Conservation (phyloP, 2,888 invertebrate species). For the Augochlorella aurata region DNA sequence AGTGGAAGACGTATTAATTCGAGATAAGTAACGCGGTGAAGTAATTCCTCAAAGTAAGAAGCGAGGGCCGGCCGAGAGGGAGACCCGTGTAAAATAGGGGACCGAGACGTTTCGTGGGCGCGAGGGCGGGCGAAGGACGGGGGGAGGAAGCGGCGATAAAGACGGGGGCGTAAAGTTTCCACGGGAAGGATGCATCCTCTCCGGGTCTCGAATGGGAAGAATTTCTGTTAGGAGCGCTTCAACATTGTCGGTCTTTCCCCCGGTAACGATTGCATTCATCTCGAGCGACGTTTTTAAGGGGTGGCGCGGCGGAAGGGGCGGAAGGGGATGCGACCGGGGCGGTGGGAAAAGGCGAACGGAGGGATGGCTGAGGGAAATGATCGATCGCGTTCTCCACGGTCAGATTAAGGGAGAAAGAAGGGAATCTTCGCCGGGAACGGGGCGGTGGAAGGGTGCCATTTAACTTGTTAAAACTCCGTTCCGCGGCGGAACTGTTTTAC, state of each 20-base stretch:
- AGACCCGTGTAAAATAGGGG: not conserved
- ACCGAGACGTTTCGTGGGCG: conserved; percentile 3
- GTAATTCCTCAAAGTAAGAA: conserved; percentile 44
- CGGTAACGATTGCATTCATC: conserved; percentile 46
- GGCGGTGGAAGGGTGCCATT: conserved; percentile 31
- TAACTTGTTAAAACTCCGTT: conserved; percentile 52
- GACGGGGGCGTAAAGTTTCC: conserved; percentile 49
- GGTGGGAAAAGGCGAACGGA: conserved; percentile 48
- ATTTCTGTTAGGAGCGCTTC: conserved; percentile 49
- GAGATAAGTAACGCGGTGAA: conserved; percentile 53
- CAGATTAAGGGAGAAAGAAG: conserved; percentile 12
- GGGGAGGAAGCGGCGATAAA: conserved; percentile 42
- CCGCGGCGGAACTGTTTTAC: conserved; percentile 33
- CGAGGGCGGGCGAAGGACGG: not conserved
- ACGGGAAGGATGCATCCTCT: conserved; percentile 43
- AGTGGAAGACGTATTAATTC: conserved; percentile 56
- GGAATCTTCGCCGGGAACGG: conserved; percentile 8
- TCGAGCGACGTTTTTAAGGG: conserved; percentile 23
- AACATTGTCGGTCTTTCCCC: conserved; percentile 23
- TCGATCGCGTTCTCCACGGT: conserved; percentile 24
- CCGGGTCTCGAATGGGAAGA: conserved; percentile 45
- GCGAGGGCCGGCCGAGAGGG: conserved; percentile 8
- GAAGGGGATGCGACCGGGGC: conserved; percentile 56
- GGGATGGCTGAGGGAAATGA: conserved; percentile 25
- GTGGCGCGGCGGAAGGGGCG: not conserved